These are phyloP conservation scores for Ephydatia muelleri DNA, from an alignment of 37 sponge, comb jelly and placozoan genomes.

Conservation along the genomic window DNA sequence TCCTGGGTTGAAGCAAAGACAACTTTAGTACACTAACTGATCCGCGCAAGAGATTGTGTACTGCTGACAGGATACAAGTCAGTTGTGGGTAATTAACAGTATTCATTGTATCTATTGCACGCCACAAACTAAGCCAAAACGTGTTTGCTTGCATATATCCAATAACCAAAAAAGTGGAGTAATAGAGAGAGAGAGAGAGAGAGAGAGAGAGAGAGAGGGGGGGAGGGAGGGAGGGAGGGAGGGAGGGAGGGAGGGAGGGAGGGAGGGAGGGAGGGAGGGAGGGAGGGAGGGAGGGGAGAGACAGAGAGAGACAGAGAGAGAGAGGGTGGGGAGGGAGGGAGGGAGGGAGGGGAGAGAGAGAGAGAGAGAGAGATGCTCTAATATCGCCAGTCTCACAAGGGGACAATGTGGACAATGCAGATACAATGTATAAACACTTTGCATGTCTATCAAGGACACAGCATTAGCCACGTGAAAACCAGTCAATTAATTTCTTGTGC, in stretches of 20 bases:
- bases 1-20: too few species aligned
- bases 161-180: background rate
- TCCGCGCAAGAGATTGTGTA: background rate
- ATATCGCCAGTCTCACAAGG: too few species aligned
- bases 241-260: background rate
- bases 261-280: background rate
- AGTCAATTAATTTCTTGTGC: background rate
- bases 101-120: background rate
- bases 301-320: background rate
- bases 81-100: background rate
- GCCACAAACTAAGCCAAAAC: background rate
- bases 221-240: background rate
- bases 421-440: background rate
- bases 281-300: background rate
- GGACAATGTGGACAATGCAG: background rate
- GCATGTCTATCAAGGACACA: background rate
- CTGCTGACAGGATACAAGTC: background rate
- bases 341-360: background rate
- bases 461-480: background rate
- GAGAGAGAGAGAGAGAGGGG: slow-evolving; percentile 1
- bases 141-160: background rate
- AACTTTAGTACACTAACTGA: background rate
- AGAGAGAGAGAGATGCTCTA: too few species aligned
- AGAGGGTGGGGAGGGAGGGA: background rate
- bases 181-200: background rate